Evolutionary conservation across 2,113 vertebrate genomes (phyloP).

Genomic region (Morphnarchus princeps): DNA sequence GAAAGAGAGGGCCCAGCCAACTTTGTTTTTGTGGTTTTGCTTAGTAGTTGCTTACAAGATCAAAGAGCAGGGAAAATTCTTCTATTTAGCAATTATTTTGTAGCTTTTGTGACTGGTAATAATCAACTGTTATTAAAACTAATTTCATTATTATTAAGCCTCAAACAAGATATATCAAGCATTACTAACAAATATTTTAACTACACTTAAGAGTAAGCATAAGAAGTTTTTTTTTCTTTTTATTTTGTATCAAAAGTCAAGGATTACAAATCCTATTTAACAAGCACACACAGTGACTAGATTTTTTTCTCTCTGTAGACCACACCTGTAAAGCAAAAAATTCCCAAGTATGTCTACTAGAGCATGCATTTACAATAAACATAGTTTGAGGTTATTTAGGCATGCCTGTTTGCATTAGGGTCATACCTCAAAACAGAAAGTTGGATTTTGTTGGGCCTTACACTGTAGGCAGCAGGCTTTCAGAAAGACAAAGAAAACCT

Average conservation of each 20-base stretch:
- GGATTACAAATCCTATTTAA: background rate
- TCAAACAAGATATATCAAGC: background rate
- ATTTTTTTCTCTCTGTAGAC: background rate
- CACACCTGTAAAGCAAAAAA: background rate
- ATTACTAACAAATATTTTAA: background rate
- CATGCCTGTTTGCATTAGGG: background rate
- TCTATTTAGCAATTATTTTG: background rate
- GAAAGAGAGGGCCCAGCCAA: background rate
- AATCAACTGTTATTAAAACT: background rate
- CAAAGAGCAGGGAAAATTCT: background rate
- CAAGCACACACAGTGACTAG: background rate
- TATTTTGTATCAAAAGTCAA: background rate
- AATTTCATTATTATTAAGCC: background rate
- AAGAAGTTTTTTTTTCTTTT: accelerated
- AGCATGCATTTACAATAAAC: background rate
- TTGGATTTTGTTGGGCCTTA: background rate
- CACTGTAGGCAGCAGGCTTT: background rate
- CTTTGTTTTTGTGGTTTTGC: background rate
- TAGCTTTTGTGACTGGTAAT: background rate
- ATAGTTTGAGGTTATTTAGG: background rate
- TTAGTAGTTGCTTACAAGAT: background rate
- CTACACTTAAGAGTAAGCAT: background rate
- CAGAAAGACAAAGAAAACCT: background rate
- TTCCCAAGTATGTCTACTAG: background rate
- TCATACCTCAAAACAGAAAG: background rate